These are phyloP conservation scores for Furnarius figulus DNA, from an alignment of 2,113 vertebrate genomes.

Conservation along the genomic window DNA sequence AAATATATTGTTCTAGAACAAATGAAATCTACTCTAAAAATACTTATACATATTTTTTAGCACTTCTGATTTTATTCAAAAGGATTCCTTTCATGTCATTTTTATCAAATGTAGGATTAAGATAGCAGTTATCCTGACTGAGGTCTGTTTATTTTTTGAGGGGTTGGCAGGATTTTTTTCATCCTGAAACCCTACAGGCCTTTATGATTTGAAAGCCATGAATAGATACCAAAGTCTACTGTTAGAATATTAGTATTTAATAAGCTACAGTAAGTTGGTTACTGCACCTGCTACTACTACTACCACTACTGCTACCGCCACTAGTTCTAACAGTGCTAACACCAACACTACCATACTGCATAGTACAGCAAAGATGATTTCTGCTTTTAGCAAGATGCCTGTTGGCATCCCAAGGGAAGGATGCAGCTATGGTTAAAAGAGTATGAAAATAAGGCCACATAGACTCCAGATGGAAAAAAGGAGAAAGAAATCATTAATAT, in stretches of 20 bases:
- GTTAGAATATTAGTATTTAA: not conserved
- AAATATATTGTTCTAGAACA: not conserved
- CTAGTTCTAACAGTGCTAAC: not conserved
- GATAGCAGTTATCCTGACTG: not conserved
- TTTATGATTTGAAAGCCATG: not conserved
- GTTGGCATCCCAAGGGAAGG: fast-evolving
- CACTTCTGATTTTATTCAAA: not conserved
- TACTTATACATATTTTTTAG: not conserved
- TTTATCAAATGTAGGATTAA: not conserved
- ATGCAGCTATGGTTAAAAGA: not conserved
- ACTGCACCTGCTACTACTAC: not conserved
- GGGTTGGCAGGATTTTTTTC: not conserved
- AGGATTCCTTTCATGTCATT: not conserved
- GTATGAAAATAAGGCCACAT: not conserved
- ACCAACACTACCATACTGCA: not conserved
- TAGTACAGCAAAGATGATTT: not conserved
- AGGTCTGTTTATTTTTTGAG: not conserved
- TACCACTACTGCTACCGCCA: too few species aligned
- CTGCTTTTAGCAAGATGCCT: not conserved
- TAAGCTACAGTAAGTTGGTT: not conserved
- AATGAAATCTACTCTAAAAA: not conserved
- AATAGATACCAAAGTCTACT: not conserved
- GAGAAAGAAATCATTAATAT: not conserved
- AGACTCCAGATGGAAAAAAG: not conserved
- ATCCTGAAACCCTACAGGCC: not conserved